Conservation (phyloP, 30 jellyfish, hydroid and myxozoan genomes). For the Cassiopea andromeda region DNA sequence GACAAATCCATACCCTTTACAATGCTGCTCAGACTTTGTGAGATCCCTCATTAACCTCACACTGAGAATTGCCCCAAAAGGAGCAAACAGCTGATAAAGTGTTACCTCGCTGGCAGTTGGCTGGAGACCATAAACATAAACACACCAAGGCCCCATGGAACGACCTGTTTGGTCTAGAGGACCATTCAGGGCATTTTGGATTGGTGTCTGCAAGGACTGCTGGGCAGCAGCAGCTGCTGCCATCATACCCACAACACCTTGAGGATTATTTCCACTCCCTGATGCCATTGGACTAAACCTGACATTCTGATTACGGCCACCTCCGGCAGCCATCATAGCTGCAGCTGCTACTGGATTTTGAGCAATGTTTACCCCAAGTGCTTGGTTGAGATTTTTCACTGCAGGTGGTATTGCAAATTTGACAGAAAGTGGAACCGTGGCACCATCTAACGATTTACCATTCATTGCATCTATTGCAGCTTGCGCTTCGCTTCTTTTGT, state of each 20-base stretch:
- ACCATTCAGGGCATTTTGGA: constrained; percentile 64
- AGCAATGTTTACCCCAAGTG: constrained; percentile 35
- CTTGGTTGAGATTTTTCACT: constrained; percentile 78
- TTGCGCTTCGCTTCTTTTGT: constrained; percentile 91
- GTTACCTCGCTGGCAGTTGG: constrained; percentile 89
- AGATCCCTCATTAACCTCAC: constrained; percentile 92
- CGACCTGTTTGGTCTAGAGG: constrained; percentile 70
- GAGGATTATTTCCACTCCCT: constrained; percentile 4
- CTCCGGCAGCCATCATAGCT: constrained; percentile 39
- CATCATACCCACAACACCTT: constrained; percentile 55
- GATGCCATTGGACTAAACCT: constrained; percentile 88
- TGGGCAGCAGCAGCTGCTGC: constrained; percentile 80
- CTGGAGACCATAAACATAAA: constrained; percentile 93
- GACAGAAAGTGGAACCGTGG: constrained; percentile 79
- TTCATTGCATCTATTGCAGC: constrained; percentile 90
- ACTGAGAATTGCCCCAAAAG: constrained; percentile 97
- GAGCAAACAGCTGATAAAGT: constrained; percentile 93
- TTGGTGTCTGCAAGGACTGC: constrained; percentile 51
- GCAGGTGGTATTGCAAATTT: constrained; percentile 99
- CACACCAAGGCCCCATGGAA: constrained; percentile 83
- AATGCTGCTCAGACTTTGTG: constrained; percentile 91
- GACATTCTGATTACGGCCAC: constrained; percentile 59
- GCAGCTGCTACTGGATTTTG: constrained; percentile 48
- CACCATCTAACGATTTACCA: constrained; percentile 87
- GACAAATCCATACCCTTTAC: constrained; percentile 98